phyloP scores from a whole-genome alignment of 2,797 vertebrate genomes.

The Notolepis coatsorum region DNA sequence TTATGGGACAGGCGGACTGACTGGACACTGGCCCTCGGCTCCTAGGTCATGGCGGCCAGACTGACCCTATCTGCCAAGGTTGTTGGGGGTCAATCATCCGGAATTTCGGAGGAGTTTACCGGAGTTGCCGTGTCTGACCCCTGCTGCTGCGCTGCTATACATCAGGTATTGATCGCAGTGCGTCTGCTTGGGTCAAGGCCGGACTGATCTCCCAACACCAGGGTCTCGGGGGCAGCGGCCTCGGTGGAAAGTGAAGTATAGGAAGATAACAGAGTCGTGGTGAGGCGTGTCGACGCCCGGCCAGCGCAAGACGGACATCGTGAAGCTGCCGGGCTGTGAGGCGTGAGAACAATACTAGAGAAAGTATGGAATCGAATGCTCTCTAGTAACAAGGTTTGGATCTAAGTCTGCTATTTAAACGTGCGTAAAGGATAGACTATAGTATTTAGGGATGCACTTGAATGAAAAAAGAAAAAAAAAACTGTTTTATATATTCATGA shows the following conservation, averaged over 20 bases:
- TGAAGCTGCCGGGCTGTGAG: slow-evolving; percentile 41
- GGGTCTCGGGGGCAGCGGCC: slow-evolving; percentile 62
- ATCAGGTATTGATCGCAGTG: slow-evolving; percentile 79
- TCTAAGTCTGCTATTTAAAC: slow-evolving; percentile 8
- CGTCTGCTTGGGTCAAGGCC: slow-evolving; percentile 70
- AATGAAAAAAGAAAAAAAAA: slow-evolving; percentile 22
- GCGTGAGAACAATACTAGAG: slow-evolving; percentile 38
- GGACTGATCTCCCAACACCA: slow-evolving; percentile 68
- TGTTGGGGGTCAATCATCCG: slow-evolving; percentile 87
- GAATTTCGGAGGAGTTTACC: slow-evolving; percentile 78
- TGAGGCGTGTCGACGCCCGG: slow-evolving; percentile 43
- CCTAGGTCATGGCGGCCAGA: slow-evolving; percentile 82
- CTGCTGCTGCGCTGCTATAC: slow-evolving; percentile 44
- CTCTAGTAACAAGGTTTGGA: slow-evolving; percentile 5
- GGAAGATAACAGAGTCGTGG: slow-evolving; percentile 60
- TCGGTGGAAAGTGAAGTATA: slow-evolving; percentile 68
- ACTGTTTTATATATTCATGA: slow-evolving; percentile 33
- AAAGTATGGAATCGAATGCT: too few relatives aligned
- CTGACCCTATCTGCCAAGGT: slow-evolving; percentile 84
- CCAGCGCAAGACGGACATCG: slow-evolving; percentile 28
- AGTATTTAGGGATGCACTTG: slow-evolving; percentile 31
- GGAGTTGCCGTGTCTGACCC: slow-evolving; percentile 64
- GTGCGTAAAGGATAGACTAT: slow-evolving; percentile 29
- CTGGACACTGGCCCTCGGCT: slow-evolving; percentile 81
- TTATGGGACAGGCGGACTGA: slow-evolving; percentile 87